Evolutionary conservation across 2,797 vertebrate genomes (phyloP).

Genomic region (Epinephelus coioides): DNA sequence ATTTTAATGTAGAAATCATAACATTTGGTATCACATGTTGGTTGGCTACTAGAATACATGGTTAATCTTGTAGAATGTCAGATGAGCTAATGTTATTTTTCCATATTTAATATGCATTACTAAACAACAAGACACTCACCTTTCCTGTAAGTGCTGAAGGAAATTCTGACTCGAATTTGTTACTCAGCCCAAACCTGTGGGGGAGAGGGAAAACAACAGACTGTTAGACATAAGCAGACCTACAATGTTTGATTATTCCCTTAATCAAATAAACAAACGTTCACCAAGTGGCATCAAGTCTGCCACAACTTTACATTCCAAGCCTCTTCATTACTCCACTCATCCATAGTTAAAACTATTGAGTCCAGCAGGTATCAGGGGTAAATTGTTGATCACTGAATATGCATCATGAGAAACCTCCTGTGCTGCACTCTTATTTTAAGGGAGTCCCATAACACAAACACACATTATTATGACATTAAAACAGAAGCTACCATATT

Average conservation of each 20-base stretch:
- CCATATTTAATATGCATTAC: neutral
- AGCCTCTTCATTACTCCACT: neutral
- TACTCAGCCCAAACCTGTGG: conserved; percentile 97
- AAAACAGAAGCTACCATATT: neutral
- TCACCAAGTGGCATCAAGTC: neutral
- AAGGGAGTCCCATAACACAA: neutral
- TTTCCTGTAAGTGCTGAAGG: conserved; percentile 99
- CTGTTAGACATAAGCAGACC: neutral
- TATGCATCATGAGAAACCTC: neutral
- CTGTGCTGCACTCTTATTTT: neutral
- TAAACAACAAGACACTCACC: conserved; percentile 82
- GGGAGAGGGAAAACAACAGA: neutral
- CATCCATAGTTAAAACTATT: neutral
- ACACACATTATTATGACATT: neutral
- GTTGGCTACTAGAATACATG: neutral
- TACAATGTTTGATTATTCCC: neutral
- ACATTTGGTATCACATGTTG: neutral
- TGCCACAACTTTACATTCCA: neutral
- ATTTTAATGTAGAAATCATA: neutral
- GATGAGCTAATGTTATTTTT: neutral
- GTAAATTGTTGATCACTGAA: neutral
- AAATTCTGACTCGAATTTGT: conserved; percentile 99
- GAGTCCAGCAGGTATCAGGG: neutral
- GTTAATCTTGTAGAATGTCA: neutral
- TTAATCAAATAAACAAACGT: conserved; percentile 7